Percentiles rank a stretch among this genome's conserved stretches.
phyloP scores from a whole-genome alignment of 2,113 vertebrate genomes.

The Scomber scombrus region DNA sequence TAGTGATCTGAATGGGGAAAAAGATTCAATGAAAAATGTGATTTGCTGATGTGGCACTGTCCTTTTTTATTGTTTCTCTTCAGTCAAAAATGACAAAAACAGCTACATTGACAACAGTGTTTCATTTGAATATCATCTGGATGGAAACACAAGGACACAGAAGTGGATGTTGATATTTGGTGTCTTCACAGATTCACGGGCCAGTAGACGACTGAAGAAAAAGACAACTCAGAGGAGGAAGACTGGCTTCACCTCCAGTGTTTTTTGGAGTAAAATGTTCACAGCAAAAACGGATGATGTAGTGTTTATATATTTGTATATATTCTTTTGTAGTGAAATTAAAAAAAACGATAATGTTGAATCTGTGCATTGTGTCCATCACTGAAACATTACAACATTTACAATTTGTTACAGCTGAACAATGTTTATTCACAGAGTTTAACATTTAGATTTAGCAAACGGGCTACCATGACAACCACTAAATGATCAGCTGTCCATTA shows the following conservation, averaged over 20 bases:
- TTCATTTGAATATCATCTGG: not conserved
- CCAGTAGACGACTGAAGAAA: slow-evolving; percentile 67
- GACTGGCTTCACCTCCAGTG: not conserved
- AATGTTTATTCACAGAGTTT: slow-evolving; percentile 53
- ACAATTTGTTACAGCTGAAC: slow-evolving; percentile 24
- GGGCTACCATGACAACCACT: slow-evolving; percentile 21
- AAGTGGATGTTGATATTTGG: slow-evolving; percentile 2
- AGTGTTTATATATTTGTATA: slow-evolving; percentile 42
- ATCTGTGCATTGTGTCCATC: slow-evolving; percentile 21
- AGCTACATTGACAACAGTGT: not conserved
- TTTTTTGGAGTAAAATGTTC: slow-evolving; percentile 3
- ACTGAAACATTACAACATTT: slow-evolving; percentile 30
- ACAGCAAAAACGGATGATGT: not conserved
- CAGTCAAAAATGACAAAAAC: not conserved
- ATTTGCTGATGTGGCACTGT: not conserved
- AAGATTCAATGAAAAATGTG: too few relatives aligned
- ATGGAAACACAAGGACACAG: slow-evolving; percentile 3
- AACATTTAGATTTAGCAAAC: slow-evolving; percentile 41
- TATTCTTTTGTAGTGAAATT: slow-evolving; percentile 49
- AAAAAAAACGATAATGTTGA: slow-evolving; percentile 6
- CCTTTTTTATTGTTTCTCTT: not conserved
- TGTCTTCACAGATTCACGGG: slow-evolving; percentile 73
- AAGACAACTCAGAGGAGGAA: not conserved
- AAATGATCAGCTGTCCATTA: not conserved
- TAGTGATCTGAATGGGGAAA: too few relatives aligned